Percentiles rank a stretch among this genome's conserved stretches.
Evolutionary conservation across 2,888 invertebrate genomes (phyloP).

Genomic region (Hyles lineata): DNA sequence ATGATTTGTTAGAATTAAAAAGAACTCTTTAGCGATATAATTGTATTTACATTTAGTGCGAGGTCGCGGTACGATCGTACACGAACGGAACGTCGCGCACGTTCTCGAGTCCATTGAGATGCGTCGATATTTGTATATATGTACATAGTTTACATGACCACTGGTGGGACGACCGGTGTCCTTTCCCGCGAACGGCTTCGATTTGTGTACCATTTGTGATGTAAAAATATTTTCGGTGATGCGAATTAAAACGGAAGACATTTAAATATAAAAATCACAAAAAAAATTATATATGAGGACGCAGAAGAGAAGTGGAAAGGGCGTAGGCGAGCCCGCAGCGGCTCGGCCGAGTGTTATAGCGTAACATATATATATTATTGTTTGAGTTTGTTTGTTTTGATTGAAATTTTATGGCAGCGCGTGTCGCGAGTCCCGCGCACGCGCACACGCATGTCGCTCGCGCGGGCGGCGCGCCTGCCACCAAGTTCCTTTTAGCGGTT

Average conservation of each 20-base stretch:
- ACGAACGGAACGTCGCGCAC: not conserved
- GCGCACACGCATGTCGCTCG: constrained; percentile 79
- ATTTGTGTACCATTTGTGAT: constrained; percentile 72
- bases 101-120: constrained; percentile 23
- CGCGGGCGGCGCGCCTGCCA: constrained; percentile 51
- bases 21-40: constrained; percentile 21
- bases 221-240: constrained; percentile 61
- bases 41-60: constrained; percentile 19
- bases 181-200: constrained; percentile 66
- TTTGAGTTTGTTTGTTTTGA: constrained; percentile 65
- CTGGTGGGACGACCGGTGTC: constrained; percentile 56
- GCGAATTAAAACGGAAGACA: constrained; percentile 39
- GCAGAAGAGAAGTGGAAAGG: constrained; percentile 52
- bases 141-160: constrained; percentile 67
- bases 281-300: constrained; percentile 53
- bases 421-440: constrained; percentile 61
- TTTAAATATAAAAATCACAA: constrained; percentile 62
- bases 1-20: constrained; percentile 25
- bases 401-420: constrained; percentile 76
- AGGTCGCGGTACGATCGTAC: constrained; percentile 11
- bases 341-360: constrained; percentile 46
- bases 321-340: constrained; percentile 64
- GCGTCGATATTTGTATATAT: constrained; percentile 66
- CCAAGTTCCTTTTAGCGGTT: constrained; percentile 46
- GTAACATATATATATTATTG: constrained; percentile 49